Evolutionary conservation across 2,113 vertebrate species (phyloP), one percentile per base, ranked within the genome.

Genomic region (Amblyopsis rosae): DNA sequence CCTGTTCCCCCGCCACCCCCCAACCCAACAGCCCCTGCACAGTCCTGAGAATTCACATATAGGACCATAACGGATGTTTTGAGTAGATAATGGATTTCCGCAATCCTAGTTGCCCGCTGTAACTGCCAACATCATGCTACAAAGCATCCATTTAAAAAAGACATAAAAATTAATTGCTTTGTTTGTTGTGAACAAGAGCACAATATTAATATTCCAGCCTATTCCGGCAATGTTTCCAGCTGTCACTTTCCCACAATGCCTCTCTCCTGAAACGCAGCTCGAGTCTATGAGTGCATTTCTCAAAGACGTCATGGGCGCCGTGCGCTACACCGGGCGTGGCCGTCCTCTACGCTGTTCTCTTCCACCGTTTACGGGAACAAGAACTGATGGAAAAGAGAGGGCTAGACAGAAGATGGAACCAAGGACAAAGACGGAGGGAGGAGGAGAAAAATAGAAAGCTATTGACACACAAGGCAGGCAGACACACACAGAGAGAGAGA

Each of bases 1-100:
- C 49, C 3, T 51, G 11, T 49, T 2, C 17, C 35, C 41, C 48
- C 46, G 8, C 46, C 56, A 26, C 13, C 19, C 41, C 56, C 19
- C 9, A 70, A 51, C 47, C 51, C 81, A 73, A 69, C 65, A 9
- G 58, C 63, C 57, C 86, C 85, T 57, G 67, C 54, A 73, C 56
- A 56, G n/a, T 59, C 79, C 62, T 79, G 86, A 58, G 86, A 84
- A 75, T 70, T 80, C 73, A 89, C 65, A 54, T 80, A 87, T 15
- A 90, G 71, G 60, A 88, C 77, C 82, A 90, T 88, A 9, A 55
- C 61, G 66, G 17, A 56, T 62, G 10, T 35, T 35, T 73, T 56
- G 1, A 17, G 41, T n/a, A 5, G 60, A 59, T 15, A 15, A 3
- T 6, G 51, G 15, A 12, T 12, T 51, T 53, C 15, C 51, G 6